These are phyloP conservation scores for Puffinus mauretanicus DNA, from an alignment of 2,113 vertebrate species.

Conservation along the genomic window DNA sequence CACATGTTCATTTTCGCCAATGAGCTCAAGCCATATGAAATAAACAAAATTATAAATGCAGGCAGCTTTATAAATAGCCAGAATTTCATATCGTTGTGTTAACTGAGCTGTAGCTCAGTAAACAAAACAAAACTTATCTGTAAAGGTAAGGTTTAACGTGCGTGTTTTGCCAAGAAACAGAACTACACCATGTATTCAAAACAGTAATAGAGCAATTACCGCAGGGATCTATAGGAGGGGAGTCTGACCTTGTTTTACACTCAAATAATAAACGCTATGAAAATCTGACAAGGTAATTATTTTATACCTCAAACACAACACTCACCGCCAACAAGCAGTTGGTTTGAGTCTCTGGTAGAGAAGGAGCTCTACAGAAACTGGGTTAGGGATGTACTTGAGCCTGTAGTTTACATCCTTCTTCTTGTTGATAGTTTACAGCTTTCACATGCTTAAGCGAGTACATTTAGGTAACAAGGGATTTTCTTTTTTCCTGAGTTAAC, in stretches of 20 bases:
- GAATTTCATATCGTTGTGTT: background rate
- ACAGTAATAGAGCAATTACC: background rate
- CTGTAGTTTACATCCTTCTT: background rate
- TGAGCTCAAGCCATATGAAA: background rate
- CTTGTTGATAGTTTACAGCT: background rate
- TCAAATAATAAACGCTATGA: background rate
- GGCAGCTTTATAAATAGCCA: background rate
- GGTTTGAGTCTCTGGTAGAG: background rate
- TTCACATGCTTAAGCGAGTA: background rate
- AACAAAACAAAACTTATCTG: slow-evolving; percentile 8
- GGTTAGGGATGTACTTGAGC: background rate
- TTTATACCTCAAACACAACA: slow-evolving; percentile 13
- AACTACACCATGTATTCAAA: background rate
- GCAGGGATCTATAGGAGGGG: background rate
- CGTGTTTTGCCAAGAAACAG: background rate
- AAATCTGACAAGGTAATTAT: slow-evolving; percentile 38
- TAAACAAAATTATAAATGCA: slow-evolving; percentile 13
- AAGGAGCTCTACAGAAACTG: slow-evolving; percentile 6
- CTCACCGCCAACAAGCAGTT: background rate
- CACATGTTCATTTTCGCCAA: background rate
- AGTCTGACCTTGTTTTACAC: slow-evolving; percentile 1
- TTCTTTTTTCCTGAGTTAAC: background rate
- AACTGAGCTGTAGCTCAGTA: background rate
- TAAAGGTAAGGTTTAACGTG: background rate
- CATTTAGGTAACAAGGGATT: background rate